Percentiles rank a stretch among this genome's conserved stretches.
phyloP scores from a whole-genome alignment of 1,140 invertebrate species.

The Monomorium pharaonis region DNA sequence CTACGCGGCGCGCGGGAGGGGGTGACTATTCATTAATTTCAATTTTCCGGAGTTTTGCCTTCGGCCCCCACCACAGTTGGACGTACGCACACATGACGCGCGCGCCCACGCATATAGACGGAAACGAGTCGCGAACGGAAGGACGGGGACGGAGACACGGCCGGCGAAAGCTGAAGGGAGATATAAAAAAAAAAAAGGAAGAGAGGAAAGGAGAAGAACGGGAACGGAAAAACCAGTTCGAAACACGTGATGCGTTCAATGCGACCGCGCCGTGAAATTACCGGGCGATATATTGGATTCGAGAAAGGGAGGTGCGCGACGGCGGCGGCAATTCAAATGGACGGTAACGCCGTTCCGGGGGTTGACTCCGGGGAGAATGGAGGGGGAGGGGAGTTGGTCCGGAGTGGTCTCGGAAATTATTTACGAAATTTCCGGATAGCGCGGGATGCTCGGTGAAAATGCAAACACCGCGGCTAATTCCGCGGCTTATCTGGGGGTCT shows the following conservation, averaged over 20 bases:
- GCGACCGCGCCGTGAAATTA: slow-evolving; percentile 44
- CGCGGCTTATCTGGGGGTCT: slow-evolving; percentile 69
- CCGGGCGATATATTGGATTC: slow-evolving; percentile 59
- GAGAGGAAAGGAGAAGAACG: slow-evolving; percentile 39
- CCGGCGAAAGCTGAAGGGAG: neutral
- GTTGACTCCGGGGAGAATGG: neutral
- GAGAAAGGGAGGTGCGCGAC: slow-evolving; percentile 38
- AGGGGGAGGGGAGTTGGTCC: neutral
- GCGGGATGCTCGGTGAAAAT: slow-evolving; percentile 54
- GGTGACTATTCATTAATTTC: slow-evolving; percentile 84
- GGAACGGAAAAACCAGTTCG: slow-evolving; percentile 54
- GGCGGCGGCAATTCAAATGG: slow-evolving; percentile 11
- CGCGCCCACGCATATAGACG: neutral
- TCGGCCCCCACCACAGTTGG: slow-evolving; percentile 62
- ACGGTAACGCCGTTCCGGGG: neutral
- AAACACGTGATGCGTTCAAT: slow-evolving; percentile 43
- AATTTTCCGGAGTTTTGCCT: slow-evolving; percentile 83
- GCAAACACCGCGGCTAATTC: slow-evolving; percentile 68
- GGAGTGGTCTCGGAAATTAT: slow-evolving; percentile 48
- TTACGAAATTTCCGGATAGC: slow-evolving; percentile 58
- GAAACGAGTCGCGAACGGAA: neutral
- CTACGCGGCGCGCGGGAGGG: slow-evolving; percentile 36
- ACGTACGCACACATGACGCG: slow-evolving; percentile 51
- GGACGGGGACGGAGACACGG: neutral
- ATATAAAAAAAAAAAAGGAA: slow-evolving; percentile 24